phyloP scores from a whole-genome alignment of 2,888 invertebrate species.

The Philhelius pedissequus region DNA sequence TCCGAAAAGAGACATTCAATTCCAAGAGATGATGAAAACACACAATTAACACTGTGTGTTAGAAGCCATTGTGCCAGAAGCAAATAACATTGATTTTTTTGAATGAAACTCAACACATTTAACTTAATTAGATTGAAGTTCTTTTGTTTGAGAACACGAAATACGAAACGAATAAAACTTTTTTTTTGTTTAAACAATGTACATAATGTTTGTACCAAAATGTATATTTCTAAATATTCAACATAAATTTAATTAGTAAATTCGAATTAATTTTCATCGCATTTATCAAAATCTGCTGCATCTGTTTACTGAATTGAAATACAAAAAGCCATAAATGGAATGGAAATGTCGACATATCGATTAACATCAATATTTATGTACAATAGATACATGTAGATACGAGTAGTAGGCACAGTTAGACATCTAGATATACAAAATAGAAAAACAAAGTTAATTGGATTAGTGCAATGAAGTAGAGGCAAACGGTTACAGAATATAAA shows the following conservation, averaged over 20 bases:
- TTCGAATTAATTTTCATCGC: neutral
- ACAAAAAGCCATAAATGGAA: neutral
- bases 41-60: no score
- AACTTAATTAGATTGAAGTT: neutral
- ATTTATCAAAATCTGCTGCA: neutral
- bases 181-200: neutral
- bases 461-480: neutral
- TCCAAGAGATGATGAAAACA: no score
- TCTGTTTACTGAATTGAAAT: neutral
- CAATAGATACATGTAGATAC: neutral
- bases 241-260: neutral
- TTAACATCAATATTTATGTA: neutral
- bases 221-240: neutral
- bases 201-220: no score
- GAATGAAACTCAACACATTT: neutral
- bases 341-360: conserved; percentile 1
- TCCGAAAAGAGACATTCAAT: no score
- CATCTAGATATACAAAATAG: neutral
- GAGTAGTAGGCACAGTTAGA: neutral
- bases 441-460: conserved; percentile 1
- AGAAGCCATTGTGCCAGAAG: neutral
- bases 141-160: neutral
- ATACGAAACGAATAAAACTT: neutral
- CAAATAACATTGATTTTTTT: neutral
- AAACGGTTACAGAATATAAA: neutral